phyloP scores from a whole-genome alignment of 2,113 vertebrate species.

The Seriola aureovittata region DNA sequence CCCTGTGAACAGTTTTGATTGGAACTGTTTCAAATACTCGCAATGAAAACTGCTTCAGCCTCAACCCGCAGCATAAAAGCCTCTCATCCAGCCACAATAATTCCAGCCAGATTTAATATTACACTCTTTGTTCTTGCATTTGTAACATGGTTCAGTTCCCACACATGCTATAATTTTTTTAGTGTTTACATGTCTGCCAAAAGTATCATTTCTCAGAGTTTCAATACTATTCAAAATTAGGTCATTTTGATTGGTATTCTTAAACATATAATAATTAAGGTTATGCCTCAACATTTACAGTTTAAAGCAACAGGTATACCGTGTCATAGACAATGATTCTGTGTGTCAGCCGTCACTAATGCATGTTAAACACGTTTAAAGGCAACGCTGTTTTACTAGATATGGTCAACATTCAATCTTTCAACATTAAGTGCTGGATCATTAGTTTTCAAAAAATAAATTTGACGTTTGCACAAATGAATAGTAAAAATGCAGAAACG shows the following conservation, averaged over 20 bases:
- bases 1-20: constrained; percentile 19
- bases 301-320: background rate
- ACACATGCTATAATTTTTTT: background rate
- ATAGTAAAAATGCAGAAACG: background rate
- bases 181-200: background rate
- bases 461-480: background rate
- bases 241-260: background rate
- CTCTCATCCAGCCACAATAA: background rate
- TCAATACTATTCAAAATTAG: background rate
- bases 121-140: constrained; percentile 18
- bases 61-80: constrained; percentile 17
- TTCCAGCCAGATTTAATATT: constrained; percentile 30
- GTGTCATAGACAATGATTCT: background rate
- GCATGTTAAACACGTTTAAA: background rate
- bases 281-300: background rate
- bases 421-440: background rate
- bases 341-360: background rate
- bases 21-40: constrained; percentile 20
- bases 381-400: background rate
- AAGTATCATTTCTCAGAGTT: background rate
- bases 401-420: background rate
- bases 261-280: background rate
- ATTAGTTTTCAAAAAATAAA: background rate
- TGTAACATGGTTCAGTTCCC: background rate
- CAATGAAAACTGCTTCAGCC: constrained; percentile 27